phyloP scores from a whole-genome alignment of 2,888 invertebrate genomes.

The Ditula angustiorana region DNA sequence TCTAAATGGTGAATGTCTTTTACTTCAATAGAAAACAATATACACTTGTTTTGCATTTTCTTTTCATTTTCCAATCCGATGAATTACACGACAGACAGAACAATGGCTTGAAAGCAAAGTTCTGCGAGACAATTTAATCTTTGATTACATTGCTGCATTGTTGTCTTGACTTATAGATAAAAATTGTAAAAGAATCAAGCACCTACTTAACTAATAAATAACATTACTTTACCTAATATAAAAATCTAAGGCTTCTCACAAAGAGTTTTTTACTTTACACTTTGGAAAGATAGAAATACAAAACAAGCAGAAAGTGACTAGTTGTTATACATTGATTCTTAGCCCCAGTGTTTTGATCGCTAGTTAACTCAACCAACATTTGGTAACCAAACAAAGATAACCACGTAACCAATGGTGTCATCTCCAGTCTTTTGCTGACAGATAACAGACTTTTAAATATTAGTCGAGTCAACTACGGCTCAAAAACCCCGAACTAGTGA shows the following conservation, averaged over 20 bases:
- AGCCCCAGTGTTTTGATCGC: too few relatives aligned
- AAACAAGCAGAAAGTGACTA: conserved; percentile 56
- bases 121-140: conserved; percentile 47
- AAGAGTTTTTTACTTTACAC: conserved; percentile 18
- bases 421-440: too few relatives aligned
- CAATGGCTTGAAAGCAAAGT: conserved; percentile 63
- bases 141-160: conserved; percentile 31
- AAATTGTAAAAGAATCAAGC: conserved; percentile 37
- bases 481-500: too few relatives aligned
- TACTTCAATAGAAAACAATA: conserved; percentile 46
- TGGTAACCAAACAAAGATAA: too few relatives aligned
- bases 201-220: conserved; percentile 40
- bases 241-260: conserved; percentile 39
- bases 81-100: conserved; percentile 52
- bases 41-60: conserved; percentile 37
- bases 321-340: conserved; percentile 45
- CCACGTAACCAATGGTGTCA: too few relatives aligned
- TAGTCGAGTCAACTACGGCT: too few relatives aligned
- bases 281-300: conserved; percentile 34
- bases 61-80: conserved; percentile 13
- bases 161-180: conserved; percentile 28
- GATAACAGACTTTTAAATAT: too few relatives aligned
- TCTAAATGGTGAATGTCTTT: conserved; percentile 67
- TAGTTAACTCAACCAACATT: too few relatives aligned
- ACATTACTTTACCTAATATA: conserved; percentile 38